Evolutionary conservation across 2,113 vertebrate genomes (phyloP).

Genomic region (Lagenorhynchus albirostris): DNA sequence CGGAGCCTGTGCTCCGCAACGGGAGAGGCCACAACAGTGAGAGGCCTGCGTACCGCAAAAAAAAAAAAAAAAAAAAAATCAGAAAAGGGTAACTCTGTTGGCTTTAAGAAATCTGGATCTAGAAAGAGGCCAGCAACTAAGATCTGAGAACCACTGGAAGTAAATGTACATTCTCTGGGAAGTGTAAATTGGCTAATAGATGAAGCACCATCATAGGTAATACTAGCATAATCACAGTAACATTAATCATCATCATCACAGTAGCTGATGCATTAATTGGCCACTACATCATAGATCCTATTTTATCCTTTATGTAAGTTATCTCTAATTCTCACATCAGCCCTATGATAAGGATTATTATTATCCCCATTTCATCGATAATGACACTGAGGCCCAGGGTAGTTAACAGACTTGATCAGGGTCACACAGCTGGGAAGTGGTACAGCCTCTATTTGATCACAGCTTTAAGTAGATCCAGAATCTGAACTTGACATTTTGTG

Average conservation of each 20-base stretch:
- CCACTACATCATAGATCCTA: background rate
- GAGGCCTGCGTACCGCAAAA: too few relatives aligned
- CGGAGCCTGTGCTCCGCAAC: too few relatives aligned
- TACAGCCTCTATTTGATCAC: background rate
- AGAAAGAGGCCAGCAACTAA: background rate
- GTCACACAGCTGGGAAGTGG: background rate
- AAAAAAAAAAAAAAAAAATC: background rate
- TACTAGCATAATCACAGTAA: background rate
- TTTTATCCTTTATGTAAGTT: background rate
- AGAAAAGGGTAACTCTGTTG: background rate
- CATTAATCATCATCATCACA: background rate
- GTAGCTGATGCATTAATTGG: background rate
- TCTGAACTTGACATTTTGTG: background rate
- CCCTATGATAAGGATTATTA: background rate
- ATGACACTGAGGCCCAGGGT: background rate
- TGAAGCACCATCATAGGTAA: background rate
- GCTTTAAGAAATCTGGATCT: background rate
- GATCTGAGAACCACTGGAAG: background rate
- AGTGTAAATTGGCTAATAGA: background rate
- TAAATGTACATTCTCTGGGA: background rate
- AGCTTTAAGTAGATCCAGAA: constrained; percentile 1
- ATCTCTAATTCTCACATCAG: background rate
- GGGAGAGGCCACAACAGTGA: too few relatives aligned
- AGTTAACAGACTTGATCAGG: background rate
- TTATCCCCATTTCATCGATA: constrained; percentile 3